Conservation (phyloP, 2,888 invertebrate species). For the Polyommatus iphigenia region DNA sequence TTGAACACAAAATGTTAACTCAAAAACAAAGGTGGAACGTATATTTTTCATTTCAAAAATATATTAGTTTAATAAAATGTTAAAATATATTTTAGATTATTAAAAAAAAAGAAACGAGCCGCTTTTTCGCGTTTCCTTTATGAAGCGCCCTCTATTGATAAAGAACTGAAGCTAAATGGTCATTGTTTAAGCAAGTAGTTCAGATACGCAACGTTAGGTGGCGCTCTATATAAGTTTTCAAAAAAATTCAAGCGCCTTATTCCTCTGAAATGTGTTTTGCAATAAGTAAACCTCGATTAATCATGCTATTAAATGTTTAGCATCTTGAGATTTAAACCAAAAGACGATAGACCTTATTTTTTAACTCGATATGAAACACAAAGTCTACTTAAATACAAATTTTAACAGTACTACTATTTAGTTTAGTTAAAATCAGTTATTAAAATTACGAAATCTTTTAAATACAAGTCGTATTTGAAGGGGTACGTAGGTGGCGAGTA, state of each 20-base stretch:
- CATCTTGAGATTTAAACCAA: too few relatives aligned
- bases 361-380: too few relatives aligned
- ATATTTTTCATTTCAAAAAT: too few relatives aligned
- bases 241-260: neutral
- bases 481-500: conserved; percentile 42
- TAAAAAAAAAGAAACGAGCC: neutral
- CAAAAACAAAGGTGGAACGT: too few relatives aligned
- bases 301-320: neutral
- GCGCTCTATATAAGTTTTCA: neutral
- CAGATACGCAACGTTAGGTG: neutral
- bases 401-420: too few relatives aligned
- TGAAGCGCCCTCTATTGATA: neutral
- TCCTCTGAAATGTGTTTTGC: neutral
- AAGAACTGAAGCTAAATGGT: neutral
- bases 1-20: neutral
- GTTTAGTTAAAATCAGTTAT: neutral
- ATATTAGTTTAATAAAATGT: too few relatives aligned
- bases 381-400: too few relatives aligned
- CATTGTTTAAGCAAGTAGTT: neutral
- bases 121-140: neutral
- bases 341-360: too few relatives aligned
- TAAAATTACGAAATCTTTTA: neutral
- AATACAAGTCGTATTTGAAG: neutral
- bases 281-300: neutral
- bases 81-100: too few relatives aligned